These are phyloP conservation scores for Scolanthus callimorphus DNA, from an alignment of 92 coral and sea anemone genomes.

Conservation along the genomic window DNA sequence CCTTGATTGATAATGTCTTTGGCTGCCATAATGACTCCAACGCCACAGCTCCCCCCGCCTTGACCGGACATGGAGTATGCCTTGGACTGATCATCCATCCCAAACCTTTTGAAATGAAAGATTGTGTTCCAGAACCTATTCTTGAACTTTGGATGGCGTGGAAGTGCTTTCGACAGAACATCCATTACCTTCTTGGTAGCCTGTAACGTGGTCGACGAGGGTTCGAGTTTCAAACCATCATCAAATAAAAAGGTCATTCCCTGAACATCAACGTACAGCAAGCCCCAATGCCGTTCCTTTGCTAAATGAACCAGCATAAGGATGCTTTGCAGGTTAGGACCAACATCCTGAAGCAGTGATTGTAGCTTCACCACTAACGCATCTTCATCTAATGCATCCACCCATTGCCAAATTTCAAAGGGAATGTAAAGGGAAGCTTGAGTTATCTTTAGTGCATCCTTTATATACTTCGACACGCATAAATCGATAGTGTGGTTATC, in stretches of 20 bases:
- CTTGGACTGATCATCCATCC: background rate
- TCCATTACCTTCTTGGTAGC: background rate
- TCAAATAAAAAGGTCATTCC: conserved; percentile 13
- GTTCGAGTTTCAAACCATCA: conserved; percentile 7
- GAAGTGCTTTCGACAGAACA: background rate
- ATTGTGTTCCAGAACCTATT: background rate
- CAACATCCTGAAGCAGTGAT: background rate
- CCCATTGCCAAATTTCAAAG: conserved; percentile 27
- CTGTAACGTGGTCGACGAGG: background rate
- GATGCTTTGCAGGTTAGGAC: background rate
- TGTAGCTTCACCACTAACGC: background rate
- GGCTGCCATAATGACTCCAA: background rate
- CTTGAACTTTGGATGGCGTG: background rate
- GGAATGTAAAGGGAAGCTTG: conserved; percentile 1
- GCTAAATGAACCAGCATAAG: background rate
- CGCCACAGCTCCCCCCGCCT: background rate
- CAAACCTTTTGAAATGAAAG: background rate
- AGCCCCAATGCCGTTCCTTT: conserved; percentile 16
- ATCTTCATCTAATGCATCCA: background rate
- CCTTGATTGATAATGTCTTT: background rate
- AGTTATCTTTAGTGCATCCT: background rate
- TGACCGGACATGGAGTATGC: background rate
- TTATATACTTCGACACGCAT: conserved; percentile 12
- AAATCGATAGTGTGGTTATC: conserved; percentile 26
- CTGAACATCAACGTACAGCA: conserved; percentile 1